Evolutionary conservation across 2,113 vertebrate species (phyloP), one percentile per base, ranked within the genome.

Genomic region (Clinocottus analis): DNA sequence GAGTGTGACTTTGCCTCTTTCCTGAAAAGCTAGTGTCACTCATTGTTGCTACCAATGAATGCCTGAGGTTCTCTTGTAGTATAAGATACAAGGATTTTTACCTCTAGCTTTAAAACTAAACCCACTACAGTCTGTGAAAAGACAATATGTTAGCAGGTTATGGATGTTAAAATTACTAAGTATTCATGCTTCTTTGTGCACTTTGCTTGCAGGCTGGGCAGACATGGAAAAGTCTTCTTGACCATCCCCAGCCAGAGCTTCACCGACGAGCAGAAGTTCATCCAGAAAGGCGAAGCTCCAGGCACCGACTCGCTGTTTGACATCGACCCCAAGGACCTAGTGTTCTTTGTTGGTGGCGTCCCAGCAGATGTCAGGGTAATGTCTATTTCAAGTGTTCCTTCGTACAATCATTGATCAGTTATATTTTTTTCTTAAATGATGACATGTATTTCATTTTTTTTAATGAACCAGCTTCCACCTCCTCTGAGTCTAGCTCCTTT

Each of bases 231-330:
- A 88, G 91, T 99, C 68, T 97, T 97, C 91, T 90, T 99, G 87
- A 99, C 97, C 5, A 94, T 99, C 5, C 97, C 97, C 21, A 98
- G 97, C 83, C 95, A 96, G 75, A 95, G 93, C 25, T 95, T 93
- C 85, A 95, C 96, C 3, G 95, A 96, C 27, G 98, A 99, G 89
- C 97, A 99, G 90, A 99, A 99, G 89, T 99, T 99, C 86, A 99
- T 99, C 85, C 98, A 99, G 93, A 99, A 97, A 87, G 98, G 97
- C 0, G 95, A 96, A 33, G 93, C 94, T 61, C 83, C 90, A 0
- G 97, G 96, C 68, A 94, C 94, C 1, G 96, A 97, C 62, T 98
- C 97, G 3, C 92, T 99, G 73, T 92, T 99, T 83, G 95, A 99
- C 87, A 90, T 97, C 37, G 95, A 97, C 66, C 95, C 97, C 1